These are phyloP conservation scores for Coturnix japonica DNA, from an alignment of 2,113 vertebrate genomes.

Conservation along the genomic window DNA sequence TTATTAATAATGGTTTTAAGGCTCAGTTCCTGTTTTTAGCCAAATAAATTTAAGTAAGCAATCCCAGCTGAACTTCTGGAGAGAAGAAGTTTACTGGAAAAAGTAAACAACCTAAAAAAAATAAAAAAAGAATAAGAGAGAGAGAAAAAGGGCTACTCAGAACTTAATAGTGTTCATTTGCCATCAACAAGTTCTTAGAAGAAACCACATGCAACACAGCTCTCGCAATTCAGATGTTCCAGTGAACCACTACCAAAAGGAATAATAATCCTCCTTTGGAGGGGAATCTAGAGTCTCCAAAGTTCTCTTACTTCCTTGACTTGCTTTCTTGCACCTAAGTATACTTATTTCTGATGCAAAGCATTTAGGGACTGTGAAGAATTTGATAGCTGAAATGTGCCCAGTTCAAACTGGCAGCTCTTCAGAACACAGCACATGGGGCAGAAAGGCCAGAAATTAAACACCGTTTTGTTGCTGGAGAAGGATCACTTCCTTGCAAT, in stretches of 20 bases:
- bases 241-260: background rate
- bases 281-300: background rate
- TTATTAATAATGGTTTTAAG: constrained; percentile 62
- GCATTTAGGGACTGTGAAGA: background rate
- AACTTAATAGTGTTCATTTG: background rate
- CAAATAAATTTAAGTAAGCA: constrained; percentile 46
- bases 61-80: constrained; percentile 23
- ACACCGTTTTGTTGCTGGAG: background rate
- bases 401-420: background rate
- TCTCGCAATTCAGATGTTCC: background rate
- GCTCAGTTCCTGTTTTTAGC: constrained; percentile 56
- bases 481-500: background rate
- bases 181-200: background rate
- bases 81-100: background rate
- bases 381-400: background rate
- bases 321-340: rapidly evolving
- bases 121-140: background rate
- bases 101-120: background rate
- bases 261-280: background rate
- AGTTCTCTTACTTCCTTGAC: background rate
- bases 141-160: background rate
- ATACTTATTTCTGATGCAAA: background rate
- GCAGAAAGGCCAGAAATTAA: background rate
- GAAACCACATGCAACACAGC: background rate
- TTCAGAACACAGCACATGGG: rapidly evolving